phyloP scores from a whole-genome alignment of 2,113 vertebrate species.

The Marmota monax region DNA sequence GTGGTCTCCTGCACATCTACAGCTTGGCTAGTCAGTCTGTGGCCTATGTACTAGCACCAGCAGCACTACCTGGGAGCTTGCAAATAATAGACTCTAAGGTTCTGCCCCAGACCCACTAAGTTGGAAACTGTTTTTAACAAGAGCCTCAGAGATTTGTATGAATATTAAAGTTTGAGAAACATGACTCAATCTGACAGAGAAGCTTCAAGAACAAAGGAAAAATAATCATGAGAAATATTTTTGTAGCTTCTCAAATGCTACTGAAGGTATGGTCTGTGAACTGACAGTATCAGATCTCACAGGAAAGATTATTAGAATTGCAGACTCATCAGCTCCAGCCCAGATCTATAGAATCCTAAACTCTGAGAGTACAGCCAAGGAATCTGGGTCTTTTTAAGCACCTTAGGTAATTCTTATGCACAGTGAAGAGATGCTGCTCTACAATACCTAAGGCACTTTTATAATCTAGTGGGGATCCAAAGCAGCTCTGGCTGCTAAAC shows the following conservation, averaged over 20 bases:
- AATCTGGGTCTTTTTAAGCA: not conserved
- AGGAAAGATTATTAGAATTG: not conserved
- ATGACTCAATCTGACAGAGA: not conserved
- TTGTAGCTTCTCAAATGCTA: not conserved
- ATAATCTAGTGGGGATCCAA: not conserved
- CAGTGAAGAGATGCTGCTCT: not conserved
- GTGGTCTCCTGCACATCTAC: fast-evolving
- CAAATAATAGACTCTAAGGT: not conserved
- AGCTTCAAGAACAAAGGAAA: not conserved
- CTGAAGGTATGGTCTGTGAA: not conserved
- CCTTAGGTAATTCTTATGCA: not conserved
- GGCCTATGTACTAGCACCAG: not conserved
- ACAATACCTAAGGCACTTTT: not conserved
- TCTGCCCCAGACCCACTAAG: not conserved
- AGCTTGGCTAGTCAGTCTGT: not conserved
- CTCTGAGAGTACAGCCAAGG: not conserved
- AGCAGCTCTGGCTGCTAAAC: not conserved
- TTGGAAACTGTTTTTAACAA: slow-evolving; percentile 37
- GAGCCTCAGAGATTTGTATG: not conserved
- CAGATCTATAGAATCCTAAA: not conserved
- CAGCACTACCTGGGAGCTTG: not conserved
- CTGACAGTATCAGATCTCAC: not conserved
- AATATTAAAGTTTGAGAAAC: slow-evolving; percentile 6
- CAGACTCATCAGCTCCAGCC: not conserved
- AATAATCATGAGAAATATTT: not conserved